Conservation (phyloP, 2,113 vertebrate genomes). For the Lucifuga dentata region DNA sequence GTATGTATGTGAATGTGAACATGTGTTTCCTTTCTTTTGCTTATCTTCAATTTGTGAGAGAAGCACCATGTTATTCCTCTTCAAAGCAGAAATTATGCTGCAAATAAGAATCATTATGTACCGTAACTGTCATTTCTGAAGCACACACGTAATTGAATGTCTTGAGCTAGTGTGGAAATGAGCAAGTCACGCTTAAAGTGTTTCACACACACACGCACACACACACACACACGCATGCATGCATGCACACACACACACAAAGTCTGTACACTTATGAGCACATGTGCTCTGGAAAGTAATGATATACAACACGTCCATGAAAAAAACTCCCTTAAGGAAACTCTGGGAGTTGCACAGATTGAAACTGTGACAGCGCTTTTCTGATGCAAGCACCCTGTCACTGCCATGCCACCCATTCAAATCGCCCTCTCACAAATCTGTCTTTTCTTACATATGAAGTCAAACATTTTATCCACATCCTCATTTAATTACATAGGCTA, state of each 20-base stretch:
- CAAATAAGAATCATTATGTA: slow-evolving; percentile 43
- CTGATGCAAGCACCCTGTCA: slow-evolving; percentile 35
- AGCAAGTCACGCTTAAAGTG: slow-evolving; percentile 48
- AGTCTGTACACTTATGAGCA: slow-evolving; percentile 7
- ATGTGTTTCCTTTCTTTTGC: neutral
- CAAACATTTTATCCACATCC: neutral
- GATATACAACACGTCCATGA: slow-evolving; percentile 49
- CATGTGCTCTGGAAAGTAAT: slow-evolving; percentile 46
- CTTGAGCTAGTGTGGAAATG: slow-evolving; percentile 35
- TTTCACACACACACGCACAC: slow-evolving; percentile 13
- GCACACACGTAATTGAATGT: slow-evolving; percentile 40
- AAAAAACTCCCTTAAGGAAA: slow-evolving; percentile 32
- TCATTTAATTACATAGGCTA: no score
- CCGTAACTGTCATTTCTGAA: slow-evolving; percentile 24
- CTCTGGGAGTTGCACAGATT: slow-evolving; percentile 14
- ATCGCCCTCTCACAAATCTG: neutral
- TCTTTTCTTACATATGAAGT: slow-evolving; percentile 11
- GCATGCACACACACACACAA: slow-evolving; percentile 1
- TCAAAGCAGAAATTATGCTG: slow-evolving; percentile 36
- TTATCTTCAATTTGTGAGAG: slow-evolving; percentile 32
- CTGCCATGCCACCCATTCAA: slow-evolving; percentile 12
- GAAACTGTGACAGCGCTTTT: slow-evolving; percentile 8
- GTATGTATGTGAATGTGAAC: slow-evolving; percentile 35
- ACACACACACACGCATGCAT: no score
- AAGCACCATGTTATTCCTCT: slow-evolving; percentile 42